Evolutionary conservation across 2,888 invertebrate genomes (phyloP).

Genomic region (Ethmia dodecea): DNA sequence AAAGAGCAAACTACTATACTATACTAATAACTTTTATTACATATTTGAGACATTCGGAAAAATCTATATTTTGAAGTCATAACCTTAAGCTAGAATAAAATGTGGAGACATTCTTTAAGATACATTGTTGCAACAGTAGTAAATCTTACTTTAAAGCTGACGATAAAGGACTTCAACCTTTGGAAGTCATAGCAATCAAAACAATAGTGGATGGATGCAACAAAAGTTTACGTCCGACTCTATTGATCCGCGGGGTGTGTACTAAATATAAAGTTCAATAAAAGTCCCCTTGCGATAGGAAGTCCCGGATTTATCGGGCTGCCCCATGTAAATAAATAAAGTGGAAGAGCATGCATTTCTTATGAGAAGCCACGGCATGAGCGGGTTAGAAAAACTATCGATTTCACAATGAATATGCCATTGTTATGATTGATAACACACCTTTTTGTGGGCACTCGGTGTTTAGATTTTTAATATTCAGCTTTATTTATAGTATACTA

Average conservation of each 20-base stretch:
- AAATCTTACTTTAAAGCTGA: too few relatives aligned
- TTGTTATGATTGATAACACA: conserved; percentile 32
- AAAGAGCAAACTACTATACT: too few relatives aligned
- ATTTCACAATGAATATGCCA: conserved; percentile 21
- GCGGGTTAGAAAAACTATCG: conserved; percentile 61
- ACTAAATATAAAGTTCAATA: conserved; percentile 74
- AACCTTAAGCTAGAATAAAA: too few relatives aligned
- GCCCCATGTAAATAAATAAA: conserved; percentile 77
- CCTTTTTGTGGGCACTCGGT: neutral
- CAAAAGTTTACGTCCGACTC: conserved; percentile 42
- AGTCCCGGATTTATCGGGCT: conserved; percentile 72
- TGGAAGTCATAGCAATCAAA: conserved; percentile 20
- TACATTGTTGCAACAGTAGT: too few relatives aligned
- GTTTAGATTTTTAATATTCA: too few relatives aligned
- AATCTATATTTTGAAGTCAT: too few relatives aligned
- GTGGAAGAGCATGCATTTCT: conserved; percentile 67
- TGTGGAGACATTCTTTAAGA: too few relatives aligned
- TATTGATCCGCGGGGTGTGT: conserved; percentile 66
- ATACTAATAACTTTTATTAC: too few relatives aligned
- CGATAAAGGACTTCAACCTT: neutral
- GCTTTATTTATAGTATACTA: too few relatives aligned
- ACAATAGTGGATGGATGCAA: conserved; percentile 29
- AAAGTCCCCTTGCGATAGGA: conserved; percentile 65
- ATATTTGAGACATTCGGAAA: too few relatives aligned
- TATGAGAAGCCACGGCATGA: conserved; percentile 52